These are phyloP conservation scores for Didymodactylos carnosus DNA, from an alignment of 2,888 invertebrate genomes.

Conservation along the genomic window DNA sequence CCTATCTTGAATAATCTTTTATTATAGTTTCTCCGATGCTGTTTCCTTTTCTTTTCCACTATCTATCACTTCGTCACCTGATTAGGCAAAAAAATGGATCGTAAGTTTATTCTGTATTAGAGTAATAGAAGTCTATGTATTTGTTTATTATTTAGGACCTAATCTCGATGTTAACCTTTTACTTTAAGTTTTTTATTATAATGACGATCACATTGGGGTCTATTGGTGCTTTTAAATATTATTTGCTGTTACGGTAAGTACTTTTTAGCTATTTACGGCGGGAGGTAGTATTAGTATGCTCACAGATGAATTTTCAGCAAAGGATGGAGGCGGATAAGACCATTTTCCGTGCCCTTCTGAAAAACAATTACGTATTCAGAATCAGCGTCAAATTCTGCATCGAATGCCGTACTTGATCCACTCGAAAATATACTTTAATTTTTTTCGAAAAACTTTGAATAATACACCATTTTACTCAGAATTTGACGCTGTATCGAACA, in stretches of 20 bases:
- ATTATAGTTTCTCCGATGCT: not conserved
- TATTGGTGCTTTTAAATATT: not conserved
- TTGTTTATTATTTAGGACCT: not conserved
- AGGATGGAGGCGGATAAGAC: no score
- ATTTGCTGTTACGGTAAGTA: not conserved
- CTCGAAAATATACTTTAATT: no score
- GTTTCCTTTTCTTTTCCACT: constrained; percentile 26
- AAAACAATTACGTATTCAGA: no score
- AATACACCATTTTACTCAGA: no score
- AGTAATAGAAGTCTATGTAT: not conserved
- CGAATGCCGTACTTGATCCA: no score
- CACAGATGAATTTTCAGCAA: no score
- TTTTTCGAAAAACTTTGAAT: no score
- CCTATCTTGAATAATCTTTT: not conserved
- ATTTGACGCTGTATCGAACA: no score
- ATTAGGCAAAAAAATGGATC: constrained; percentile 22
- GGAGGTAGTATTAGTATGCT: no score
- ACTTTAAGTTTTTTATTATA: not conserved
- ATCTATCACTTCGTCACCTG: constrained; percentile 25
- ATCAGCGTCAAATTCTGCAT: no score
- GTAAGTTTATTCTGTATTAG: constrained; percentile 8
- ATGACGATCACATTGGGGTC: not conserved
- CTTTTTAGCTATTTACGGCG: not conserved
- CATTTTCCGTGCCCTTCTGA: no score
- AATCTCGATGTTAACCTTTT: not conserved